A percentile compares a stretch with the other conserved stretches of the same genome.
Conservation (phyloP, 2,888 invertebrate genomes). For the Tenodera sinensis region DNA sequence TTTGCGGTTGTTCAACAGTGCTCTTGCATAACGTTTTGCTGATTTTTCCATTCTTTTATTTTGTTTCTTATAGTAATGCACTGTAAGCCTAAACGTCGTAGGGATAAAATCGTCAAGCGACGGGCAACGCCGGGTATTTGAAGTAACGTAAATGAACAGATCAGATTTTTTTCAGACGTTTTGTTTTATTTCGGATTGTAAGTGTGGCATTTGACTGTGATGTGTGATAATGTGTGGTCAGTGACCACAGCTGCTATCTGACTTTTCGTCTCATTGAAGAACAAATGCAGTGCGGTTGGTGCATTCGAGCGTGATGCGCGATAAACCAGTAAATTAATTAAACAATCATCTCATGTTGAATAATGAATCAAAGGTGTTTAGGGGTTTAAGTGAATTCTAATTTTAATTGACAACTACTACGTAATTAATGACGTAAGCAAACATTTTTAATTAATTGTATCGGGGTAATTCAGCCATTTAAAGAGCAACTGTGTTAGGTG, state of each 20-base stretch:
- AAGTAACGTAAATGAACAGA: too few species aligned
- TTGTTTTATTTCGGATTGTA: too few species aligned
- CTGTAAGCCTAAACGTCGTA: too few species aligned
- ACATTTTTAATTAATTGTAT: neutral
- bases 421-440: neutral
- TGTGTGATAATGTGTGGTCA: too few species aligned
- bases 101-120: too few species aligned
- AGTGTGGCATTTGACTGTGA: too few species aligned
- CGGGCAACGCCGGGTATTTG: too few species aligned
- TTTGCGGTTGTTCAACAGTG: too few species aligned
- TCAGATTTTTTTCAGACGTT: too few species aligned
- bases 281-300: neutral
- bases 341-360: neutral
- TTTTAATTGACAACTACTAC: neutral
- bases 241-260: neutral
- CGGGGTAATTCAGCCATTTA: neutral
- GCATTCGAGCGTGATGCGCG: neutral
- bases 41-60: too few species aligned
- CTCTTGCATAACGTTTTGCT: too few species aligned
- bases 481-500: neutral
- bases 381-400: neutral
- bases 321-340: neutral
- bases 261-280: neutral
- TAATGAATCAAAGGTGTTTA: neutral
- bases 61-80: too few species aligned